A percentile compares a stretch with the other conserved stretches of the same genome.
Evolutionary conservation across 2,888 invertebrate genomes (phyloP).

Genomic region (Galeruca laticollis): DNA sequence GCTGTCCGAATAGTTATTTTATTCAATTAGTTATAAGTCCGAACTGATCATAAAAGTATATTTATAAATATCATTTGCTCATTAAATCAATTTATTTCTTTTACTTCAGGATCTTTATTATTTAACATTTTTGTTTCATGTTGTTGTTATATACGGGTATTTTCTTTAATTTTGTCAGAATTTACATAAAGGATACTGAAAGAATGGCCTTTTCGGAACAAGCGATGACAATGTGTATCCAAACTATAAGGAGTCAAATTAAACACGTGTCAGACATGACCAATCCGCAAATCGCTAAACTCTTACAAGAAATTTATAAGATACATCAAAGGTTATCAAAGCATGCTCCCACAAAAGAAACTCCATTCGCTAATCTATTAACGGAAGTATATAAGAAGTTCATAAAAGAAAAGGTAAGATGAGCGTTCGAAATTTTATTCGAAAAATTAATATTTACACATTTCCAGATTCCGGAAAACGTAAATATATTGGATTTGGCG

Average conservation of each 20-base stretch:
- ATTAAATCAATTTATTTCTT: too few relatives aligned
- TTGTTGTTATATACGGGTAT: too few relatives aligned
- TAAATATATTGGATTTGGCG: slow-evolving; percentile 76
- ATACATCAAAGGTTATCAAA: slow-evolving; percentile 79
- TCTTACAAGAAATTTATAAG: slow-evolving; percentile 74
- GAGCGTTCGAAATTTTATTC: not conserved
- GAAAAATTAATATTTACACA: not conserved
- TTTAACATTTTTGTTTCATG: too few relatives aligned
- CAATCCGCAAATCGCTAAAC: slow-evolving; percentile 63
- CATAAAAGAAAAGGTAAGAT: slow-evolving; percentile 70
- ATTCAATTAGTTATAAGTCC: too few relatives aligned
- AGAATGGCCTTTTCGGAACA: slow-evolving; percentile 84
- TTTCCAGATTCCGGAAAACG: slow-evolving; percentile 70
- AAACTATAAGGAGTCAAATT: slow-evolving; percentile 76
- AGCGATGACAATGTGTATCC: slow-evolving; percentile 80
- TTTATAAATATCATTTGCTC: too few relatives aligned
- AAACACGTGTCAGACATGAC: slow-evolving; percentile 64
- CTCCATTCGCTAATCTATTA: slow-evolving; percentile 74
- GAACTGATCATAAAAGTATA: too few relatives aligned
- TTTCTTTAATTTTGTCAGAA: slow-evolving; percentile 67
- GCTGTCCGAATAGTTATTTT: too few relatives aligned
- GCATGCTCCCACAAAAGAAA: slow-evolving; percentile 71
- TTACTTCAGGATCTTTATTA: too few relatives aligned
- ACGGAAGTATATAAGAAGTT: slow-evolving; percentile 79
- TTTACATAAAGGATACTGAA: slow-evolving; percentile 88